A percentile compares a stretch with the other conserved stretches of the same genome.
Evolutionary conservation across 2,888 invertebrate species (phyloP).

Genomic region (Xanthia icteritia): DNA sequence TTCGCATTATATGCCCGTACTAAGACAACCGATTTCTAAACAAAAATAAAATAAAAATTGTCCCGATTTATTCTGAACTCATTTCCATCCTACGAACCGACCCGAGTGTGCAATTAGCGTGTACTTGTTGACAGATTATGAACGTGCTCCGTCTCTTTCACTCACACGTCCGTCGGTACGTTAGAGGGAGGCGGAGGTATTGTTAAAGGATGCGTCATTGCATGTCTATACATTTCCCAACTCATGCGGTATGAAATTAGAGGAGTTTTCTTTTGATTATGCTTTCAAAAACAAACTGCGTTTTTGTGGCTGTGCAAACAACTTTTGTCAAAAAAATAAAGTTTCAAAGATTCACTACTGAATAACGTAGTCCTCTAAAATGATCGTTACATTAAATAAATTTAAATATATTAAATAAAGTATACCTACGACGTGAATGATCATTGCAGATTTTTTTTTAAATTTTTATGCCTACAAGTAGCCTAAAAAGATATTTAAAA

Average conservation of each 20-base stretch:
- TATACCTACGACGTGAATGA: not conserved
- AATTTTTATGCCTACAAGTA: not conserved
- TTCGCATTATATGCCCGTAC: too few relatives aligned
- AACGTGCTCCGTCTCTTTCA: slow-evolving; percentile 66
- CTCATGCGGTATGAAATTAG: slow-evolving; percentile 57
- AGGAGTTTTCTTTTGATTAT: slow-evolving; percentile 51
- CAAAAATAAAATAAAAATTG: not conserved
- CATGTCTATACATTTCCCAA: slow-evolving; percentile 59
- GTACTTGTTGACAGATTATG: slow-evolving; percentile 83
- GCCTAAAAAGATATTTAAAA: not conserved
- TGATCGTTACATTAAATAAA: not conserved
- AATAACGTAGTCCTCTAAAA: not conserved
- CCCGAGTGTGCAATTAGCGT: slow-evolving; percentile 82
- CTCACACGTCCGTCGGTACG: slow-evolving; percentile 33
- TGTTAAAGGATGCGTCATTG: slow-evolving; percentile 73
- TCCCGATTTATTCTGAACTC: slow-evolving; percentile 3
- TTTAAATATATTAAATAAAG: not conserved
- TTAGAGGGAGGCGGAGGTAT: slow-evolving; percentile 66
- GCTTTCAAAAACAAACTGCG: slow-evolving; percentile 44
- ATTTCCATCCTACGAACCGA: slow-evolving; percentile 64
- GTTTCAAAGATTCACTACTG: not conserved
- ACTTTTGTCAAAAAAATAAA: not conserved
- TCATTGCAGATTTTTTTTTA: not conserved
- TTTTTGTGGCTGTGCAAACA: not conserved
- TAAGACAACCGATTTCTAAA: accelerated